Evolutionary conservation across 1,140 invertebrate species (phyloP), one percentile per base, ranked within the genome.

Genomic region (Drosophila suzukii): DNA sequence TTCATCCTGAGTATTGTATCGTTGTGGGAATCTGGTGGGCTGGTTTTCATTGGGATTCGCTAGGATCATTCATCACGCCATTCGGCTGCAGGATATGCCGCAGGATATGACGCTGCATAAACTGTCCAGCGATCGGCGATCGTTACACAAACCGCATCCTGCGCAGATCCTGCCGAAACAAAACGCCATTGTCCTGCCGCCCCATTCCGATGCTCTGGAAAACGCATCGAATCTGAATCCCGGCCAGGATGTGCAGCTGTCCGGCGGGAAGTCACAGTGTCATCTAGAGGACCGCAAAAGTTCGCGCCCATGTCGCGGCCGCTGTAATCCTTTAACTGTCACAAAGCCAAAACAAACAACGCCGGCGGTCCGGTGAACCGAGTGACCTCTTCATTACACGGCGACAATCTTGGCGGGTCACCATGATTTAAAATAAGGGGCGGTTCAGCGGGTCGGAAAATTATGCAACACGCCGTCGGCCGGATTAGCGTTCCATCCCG

Each of bases 261-360:
- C 65, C 65, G 61, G 58, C 57, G 55, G 54, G 27, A 58, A 57
- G 43, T 58, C 63, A 78, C 11, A 51, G 36, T 36, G 20, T 34
- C 39, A 55, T 3, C 12, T 24, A 34, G 17, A 41, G 20, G 57
- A 83, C 82, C 82, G 63, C 82, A 81, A 78, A 76, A 81, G 78
- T 85, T 85, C 82, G 82, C 82, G 82, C 82, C 82, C 82, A 86
- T 83, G 81, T 83, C 77, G 75, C 75, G 80, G 65, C 46, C 75
- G 57, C 63, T 62, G 46, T 85, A 85, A 85, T 81, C 82, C 82
- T 86, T 85, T 85, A 62, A 70, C 66, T 67, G 73, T 75, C 76
- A 77, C 54, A 30, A 70, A 85, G 84, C 81, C 82, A 85, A 77
- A 80, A 80, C 81, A 71, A 65, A 61, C 75, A 70, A 32, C 49